A percentile compares a stretch with the other conserved stretches of the same genome.
These are phyloP conservation scores for Drosophila atripex DNA, from an alignment of 2,888 invertebrate species.

Conservation along the genomic window DNA sequence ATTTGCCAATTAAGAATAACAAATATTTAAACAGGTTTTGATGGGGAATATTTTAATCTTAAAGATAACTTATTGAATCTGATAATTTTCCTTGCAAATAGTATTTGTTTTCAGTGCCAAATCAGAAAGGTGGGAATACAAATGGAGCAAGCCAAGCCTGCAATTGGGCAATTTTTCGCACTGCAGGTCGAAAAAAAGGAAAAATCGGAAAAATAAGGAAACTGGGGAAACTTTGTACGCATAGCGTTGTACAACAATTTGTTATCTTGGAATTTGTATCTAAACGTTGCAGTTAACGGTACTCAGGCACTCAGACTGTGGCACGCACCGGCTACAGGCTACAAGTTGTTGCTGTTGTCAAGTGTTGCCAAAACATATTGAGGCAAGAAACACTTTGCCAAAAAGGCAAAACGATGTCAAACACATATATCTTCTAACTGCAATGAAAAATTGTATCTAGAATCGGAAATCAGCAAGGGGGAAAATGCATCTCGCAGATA, in stretches of 20 bases:
- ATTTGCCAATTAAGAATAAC: background rate
- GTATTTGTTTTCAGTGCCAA: constrained; percentile 2
- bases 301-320: constrained; percentile 44
- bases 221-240: constrained; percentile 37
- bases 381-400: constrained; percentile 60
- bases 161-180: constrained; percentile 68
- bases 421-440: constrained; percentile 15
- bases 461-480: constrained; percentile 32
- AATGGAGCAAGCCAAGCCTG: constrained; percentile 36
- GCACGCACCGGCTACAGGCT: constrained; percentile 59
- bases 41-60: background rate
- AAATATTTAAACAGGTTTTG: background rate
- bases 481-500: constrained; percentile 20
- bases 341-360: constrained; percentile 48
- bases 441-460: constrained; percentile 24
- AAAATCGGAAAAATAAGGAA: constrained; percentile 40
- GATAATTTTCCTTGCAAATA: too few species aligned
- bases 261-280: constrained; percentile 76
- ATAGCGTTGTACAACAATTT: constrained; percentile 53
- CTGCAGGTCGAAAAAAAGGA: constrained; percentile 30
- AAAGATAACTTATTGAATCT: background rate
- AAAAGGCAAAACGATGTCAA: constrained; percentile 46
- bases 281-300: constrained; percentile 78
- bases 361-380: constrained; percentile 75
- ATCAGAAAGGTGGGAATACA: background rate